These are phyloP conservation scores for Serripes groenlandicus DNA, from an alignment of 2,888 invertebrate genomes.

Conservation along the genomic window DNA sequence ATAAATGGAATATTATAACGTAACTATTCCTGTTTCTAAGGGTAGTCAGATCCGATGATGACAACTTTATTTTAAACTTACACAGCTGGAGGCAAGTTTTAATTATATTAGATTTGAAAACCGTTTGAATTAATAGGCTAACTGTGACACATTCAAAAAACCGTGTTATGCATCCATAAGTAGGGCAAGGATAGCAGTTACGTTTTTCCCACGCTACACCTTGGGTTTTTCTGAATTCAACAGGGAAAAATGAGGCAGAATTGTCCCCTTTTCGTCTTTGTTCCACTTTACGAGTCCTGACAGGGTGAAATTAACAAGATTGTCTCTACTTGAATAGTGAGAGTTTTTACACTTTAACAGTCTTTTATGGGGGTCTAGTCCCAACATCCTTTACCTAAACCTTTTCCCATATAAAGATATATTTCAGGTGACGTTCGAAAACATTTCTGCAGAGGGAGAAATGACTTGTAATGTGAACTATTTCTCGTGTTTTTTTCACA, in stretches of 20 bases:
- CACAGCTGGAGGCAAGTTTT: too few species aligned
- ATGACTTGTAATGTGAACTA: not conserved
- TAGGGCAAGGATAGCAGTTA: not conserved
- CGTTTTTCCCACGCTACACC: slow-evolving; percentile 10
- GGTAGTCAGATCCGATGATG: too few species aligned
- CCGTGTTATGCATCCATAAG: too few species aligned
- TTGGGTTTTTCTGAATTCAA: slow-evolving; percentile 10
- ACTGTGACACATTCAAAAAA: too few species aligned
- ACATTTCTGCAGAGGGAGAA: slow-evolving; percentile 4
- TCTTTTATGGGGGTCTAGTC: too few species aligned
- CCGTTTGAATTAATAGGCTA: too few species aligned
- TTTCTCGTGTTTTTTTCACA: not conserved
- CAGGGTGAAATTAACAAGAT: slow-evolving; percentile 22
- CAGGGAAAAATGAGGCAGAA: not conserved
- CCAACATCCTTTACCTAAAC: too few species aligned
- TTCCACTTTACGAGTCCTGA: slow-evolving; percentile 1
- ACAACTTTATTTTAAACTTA: too few species aligned
- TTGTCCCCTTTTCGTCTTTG: slow-evolving; percentile 17
- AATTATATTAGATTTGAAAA: too few species aligned
- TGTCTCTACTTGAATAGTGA: not conserved
- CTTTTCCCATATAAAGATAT: not conserved
- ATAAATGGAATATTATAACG: too few species aligned
- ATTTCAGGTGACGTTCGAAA: not conserved
- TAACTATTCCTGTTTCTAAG: too few species aligned
- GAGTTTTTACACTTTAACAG: slow-evolving; percentile 7